Evolutionary conservation across 2,113 vertebrate genomes (phyloP).

Genomic region (Lagopus muta): DNA sequence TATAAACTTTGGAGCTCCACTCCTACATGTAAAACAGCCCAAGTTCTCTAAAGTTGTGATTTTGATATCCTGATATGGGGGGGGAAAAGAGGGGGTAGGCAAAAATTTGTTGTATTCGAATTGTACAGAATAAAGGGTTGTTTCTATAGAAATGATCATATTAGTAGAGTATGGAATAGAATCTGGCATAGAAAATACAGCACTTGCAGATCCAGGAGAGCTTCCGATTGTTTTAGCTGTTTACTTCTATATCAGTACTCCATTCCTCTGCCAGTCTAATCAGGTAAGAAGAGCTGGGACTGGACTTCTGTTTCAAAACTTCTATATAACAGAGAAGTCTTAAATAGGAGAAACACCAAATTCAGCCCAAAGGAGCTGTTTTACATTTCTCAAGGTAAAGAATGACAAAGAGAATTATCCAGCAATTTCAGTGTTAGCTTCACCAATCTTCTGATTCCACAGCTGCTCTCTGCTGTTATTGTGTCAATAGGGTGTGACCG

Average conservation of each 20-base stretch:
- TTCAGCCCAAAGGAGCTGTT: not conserved
- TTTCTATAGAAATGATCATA: not conserved
- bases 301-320: not conserved
- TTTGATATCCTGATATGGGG: not conserved
- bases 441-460: not conserved
- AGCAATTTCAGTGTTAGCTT: not conserved
- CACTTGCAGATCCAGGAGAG: not conserved
- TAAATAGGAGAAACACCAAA: not conserved
- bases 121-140: not conserved
- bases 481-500: not conserved
- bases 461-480: not conserved
- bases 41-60: not conserved
- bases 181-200: constrained; percentile 12
- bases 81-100: not conserved
- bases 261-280: not conserved
- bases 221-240: not conserved
- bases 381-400: not conserved
- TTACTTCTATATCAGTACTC: not conserved
- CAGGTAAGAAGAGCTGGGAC: not conserved
- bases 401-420: not conserved
- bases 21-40: not conserved
- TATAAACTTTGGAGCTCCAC: not conserved
- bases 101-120: not conserved
- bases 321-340: not conserved
- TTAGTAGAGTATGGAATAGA: not conserved